phyloP scores from a whole-genome alignment of 2,113 vertebrate species.

The Synodontis membranacea region DNA sequence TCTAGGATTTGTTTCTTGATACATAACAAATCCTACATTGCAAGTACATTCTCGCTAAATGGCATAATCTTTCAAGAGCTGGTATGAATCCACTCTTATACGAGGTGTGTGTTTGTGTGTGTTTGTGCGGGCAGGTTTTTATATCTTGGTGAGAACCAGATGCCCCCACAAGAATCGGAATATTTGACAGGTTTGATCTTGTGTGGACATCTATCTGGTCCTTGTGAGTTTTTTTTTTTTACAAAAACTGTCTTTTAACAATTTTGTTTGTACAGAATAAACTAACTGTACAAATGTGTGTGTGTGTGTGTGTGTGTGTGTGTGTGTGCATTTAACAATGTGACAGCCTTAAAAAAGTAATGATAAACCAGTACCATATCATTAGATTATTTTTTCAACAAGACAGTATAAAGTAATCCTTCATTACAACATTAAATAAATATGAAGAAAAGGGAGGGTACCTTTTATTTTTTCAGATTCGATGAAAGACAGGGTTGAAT shows the following conservation, averaged over 20 bases:
- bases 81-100: neutral
- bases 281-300: too few species aligned
- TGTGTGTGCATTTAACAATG: slow-evolving; percentile 10
- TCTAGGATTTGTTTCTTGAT: neutral
- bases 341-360: slow-evolving; percentile 24
- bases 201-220: too few species aligned
- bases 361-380: neutral
- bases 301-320: slow-evolving; percentile 5
- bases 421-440: slow-evolving; percentile 4
- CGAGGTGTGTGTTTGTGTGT: neutral
- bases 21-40: slow-evolving; percentile 13
- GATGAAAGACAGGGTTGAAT: slow-evolving; percentile 12
- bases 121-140: too few species aligned
- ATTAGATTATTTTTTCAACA: slow-evolving; percentile 9
- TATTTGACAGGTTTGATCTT: too few species aligned
- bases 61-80: neutral
- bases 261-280: too few species aligned
- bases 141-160: too few species aligned
- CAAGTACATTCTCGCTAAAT: slow-evolving; percentile 8
- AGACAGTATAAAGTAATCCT: slow-evolving; percentile 24
- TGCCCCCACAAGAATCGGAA: too few species aligned
- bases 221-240: too few species aligned
- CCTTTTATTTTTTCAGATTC: neutral
- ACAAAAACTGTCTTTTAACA: too few species aligned
- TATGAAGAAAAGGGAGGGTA: neutral